Percentiles rank a stretch among this genome's conserved stretches.
phyloP scores from a whole-genome alignment of 1,140 invertebrate species.

The Temnothorax longispinosus region DNA sequence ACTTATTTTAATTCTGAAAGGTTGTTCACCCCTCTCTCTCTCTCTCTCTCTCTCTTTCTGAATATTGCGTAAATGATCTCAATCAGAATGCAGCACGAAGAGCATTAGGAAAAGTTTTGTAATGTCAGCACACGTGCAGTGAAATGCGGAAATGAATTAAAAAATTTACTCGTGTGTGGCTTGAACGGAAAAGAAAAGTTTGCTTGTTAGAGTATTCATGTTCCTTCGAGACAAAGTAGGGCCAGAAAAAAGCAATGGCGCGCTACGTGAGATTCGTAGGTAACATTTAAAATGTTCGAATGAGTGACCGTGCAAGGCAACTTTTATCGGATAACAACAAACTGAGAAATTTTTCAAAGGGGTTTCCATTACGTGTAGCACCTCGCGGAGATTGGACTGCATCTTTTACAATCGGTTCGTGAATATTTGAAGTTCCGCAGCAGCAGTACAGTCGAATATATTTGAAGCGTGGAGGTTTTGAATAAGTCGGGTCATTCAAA shows the following conservation, averaged over 20 bases:
- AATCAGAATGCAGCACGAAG: neutral
- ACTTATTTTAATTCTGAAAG: neutral
- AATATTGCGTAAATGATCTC: neutral
- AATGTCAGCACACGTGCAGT: neutral
- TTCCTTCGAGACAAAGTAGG: conserved; percentile 22
- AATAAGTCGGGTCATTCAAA: conserved; percentile 21
- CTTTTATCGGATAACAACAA: conserved; percentile 41
- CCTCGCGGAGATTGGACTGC: conserved; percentile 73
- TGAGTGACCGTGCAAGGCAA: conserved; percentile 44
- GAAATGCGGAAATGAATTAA: conserved; percentile 48
- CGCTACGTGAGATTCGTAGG: conserved; percentile 30
- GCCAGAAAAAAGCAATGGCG: neutral
- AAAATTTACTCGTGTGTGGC: conserved; percentile 27
- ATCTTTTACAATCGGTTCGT: conserved; percentile 76
- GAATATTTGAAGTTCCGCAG: conserved; percentile 73
- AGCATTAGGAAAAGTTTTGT: neutral
- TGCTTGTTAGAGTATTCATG: conserved; percentile 14
- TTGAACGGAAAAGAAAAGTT: conserved; percentile 23
- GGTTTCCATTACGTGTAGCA: conserved; percentile 63
- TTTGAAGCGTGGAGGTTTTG: conserved; percentile 8
- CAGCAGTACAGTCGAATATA: conserved; percentile 27
- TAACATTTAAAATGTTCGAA: conserved; percentile 59
- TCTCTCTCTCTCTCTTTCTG: neutral
- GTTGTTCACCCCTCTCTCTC: neutral
- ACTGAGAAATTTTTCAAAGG: conserved; percentile 61